A percentile compares a stretch with the other conserved stretches of the same genome.
These are phyloP conservation scores for Rhamphomyia laevipes DNA, from an alignment of 2,888 invertebrate genomes.

Conservation along the genomic window DNA sequence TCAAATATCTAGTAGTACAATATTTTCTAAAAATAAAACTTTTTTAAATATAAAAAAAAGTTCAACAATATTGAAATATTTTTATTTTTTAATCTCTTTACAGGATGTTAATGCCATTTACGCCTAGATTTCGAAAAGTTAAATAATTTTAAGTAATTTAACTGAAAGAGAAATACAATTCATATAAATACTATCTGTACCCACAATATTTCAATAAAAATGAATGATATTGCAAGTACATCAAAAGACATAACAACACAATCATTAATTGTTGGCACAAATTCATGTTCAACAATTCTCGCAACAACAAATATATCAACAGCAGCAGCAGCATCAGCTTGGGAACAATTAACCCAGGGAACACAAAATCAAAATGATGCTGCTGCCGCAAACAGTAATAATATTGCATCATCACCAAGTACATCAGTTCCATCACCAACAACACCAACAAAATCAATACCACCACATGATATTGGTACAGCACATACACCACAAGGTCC, in stretches of 20 bases:
- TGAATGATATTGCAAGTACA: slow-evolving; percentile 25
- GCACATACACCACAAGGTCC: slow-evolving; percentile 36
- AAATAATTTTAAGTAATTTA: neutral
- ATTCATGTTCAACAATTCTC: neutral
- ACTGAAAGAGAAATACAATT: neutral
- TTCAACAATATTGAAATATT: neutral
- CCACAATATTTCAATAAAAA: slow-evolving; percentile 20
- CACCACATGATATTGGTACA: slow-evolving; percentile 28
- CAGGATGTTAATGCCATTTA: neutral
- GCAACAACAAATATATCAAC: slow-evolving; percentile 15
- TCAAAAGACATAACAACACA: slow-evolving; percentile 16
- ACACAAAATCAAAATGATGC: slow-evolving; percentile 21
- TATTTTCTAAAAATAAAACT: too few relatives aligned
- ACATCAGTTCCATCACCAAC: slow-evolving; percentile 22
- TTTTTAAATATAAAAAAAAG: too few relatives aligned
- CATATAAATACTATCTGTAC: slow-evolving; percentile 22
- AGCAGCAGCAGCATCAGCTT: slow-evolving; percentile 29
- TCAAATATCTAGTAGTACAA: too few relatives aligned
- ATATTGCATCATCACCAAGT: slow-evolving; percentile 1
- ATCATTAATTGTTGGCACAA: slow-evolving; percentile 4
- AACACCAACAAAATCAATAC: slow-evolving; percentile 31
- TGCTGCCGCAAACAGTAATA: slow-evolving; percentile 14
- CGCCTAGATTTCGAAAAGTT: neutral
- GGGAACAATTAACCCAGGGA: slow-evolving; percentile 36
- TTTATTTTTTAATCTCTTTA: neutral